Base-by-base conservation (phyloP, 2,888 invertebrate species). In the Ceraclea dissimilis region DNA sequence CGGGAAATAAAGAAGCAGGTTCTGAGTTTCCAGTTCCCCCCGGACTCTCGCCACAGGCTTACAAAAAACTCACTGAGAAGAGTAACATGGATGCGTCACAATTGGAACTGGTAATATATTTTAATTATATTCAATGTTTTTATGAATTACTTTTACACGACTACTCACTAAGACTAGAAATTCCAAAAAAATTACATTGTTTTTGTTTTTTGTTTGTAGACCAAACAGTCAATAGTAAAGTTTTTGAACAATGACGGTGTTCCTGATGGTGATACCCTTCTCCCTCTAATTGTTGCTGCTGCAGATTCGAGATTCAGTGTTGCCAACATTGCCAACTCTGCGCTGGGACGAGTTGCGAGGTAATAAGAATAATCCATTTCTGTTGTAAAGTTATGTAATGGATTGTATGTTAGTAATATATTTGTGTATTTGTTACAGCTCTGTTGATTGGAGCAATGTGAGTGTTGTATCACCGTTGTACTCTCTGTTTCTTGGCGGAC, bases 271-370 rank as follows among this genome's bases (percentile, higher is more conserved):
- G 89, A 90, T 57, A 81, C 88, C 22, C 77, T 92, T 19, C 73
- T 88, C 60, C 86, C 90, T 54, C 75, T 93, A 58, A 84, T 94
- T 8, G 84, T 95, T 5, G 93, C 90, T 1, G 88, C 92, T 0
- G 86, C 94, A 0, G 95, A 95, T 67, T 90, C 93, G 0, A 78
- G 94, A 61, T 93, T 88, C 69, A 89, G 86, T 71, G 90, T 95
- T 47, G 92, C 92, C 52, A 91, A 92, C 67, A 81, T 87, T 56
- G 93, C 93, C 1, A 91, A 93, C 67, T 83, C 85, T 62, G 90
- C 92, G 64, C 71, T 95, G 8, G 91, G 90, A 66, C 88, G 90
- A 71, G 81, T 86, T 46, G 81, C 83, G 62, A 81, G 82, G 86
- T 86, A 26, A 6, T 26, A 10, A 6, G 26, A 26, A 26, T 43